Base-by-base conservation (phyloP, 2,113 vertebrate species). In the Strix aluco region DNA sequence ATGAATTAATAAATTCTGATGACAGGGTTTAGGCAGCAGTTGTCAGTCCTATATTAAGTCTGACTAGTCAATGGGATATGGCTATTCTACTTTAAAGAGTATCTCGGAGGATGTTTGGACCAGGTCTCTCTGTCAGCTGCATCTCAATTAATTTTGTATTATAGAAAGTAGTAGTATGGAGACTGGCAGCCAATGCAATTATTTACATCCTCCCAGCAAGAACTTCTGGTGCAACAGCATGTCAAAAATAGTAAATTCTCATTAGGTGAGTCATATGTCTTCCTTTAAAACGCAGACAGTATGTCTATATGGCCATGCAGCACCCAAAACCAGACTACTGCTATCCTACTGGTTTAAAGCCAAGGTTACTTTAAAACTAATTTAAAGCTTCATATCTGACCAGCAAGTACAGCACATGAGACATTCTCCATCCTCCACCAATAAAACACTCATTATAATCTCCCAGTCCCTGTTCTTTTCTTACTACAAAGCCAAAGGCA, bases 71-170 rank as follows among this genome's bases (percentile, higher is more conserved):
- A 75, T 66, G 51, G 20, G 34, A 52, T 91, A 38, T 4, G 15
- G 65, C 66, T 95, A 61, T 77, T 95, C 32, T 14, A 38, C 54
- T 92, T 86, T 17, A 54, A 95, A 90, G 36, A 77, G 7, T 40
- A 16, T 57, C 46, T 57, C 42, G 23, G 49, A 78, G 46, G 12
- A 72, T 86, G 4, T 78, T 90, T 92, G 77, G 44, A 72, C 92
- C 51, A 59, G 20, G 10, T 78, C 42, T 86, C 57, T 62, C 69
- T 46, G 21, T 91, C 73, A 52, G 42, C 44, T 86, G 65, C 38
- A 69, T 57, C 61, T 97, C 65, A 67, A 77, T 91, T 97, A 92
- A 88, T 93, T 93, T 80, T 91, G 25, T 79, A 5, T 54, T 82
- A 89, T 10, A 86, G 81, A 69, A 95, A 86, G 81, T n/a, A 93